Evolutionary conservation across 2,888 invertebrate species (phyloP).

Genomic region (Drosophila meridionalis): DNA sequence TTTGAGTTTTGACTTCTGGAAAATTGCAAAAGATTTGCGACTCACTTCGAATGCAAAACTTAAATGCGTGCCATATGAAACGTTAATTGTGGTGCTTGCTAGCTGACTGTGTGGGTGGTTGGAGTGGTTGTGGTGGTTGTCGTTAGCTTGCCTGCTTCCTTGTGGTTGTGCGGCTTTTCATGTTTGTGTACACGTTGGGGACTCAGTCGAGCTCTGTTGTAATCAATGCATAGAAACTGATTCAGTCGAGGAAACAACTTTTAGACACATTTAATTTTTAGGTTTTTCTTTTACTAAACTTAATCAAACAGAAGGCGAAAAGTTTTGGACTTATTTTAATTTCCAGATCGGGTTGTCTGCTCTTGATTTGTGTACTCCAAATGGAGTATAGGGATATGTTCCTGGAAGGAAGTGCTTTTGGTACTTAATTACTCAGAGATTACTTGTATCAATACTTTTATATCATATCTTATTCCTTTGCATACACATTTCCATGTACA

Average conservation of each 20-base stretch:
- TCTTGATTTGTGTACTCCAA: neutral
- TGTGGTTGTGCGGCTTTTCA: conserved; percentile 10
- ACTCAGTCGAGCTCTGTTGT: conserved; percentile 19
- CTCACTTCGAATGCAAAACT: conserved; percentile 64
- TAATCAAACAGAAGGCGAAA: neutral
- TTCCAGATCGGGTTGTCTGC: neutral
- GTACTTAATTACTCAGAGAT: too few species aligned
- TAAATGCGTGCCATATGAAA: conserved; percentile 68
- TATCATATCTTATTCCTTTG: too few species aligned
- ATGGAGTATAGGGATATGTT: neutral
- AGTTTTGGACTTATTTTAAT: neutral
- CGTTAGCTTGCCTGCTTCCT: neutral
- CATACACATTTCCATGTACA: too few species aligned
- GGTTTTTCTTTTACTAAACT: neutral
- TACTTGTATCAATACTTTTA: too few species aligned
- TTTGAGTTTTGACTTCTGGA: conserved; percentile 58
- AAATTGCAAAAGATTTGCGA: conserved; percentile 58
- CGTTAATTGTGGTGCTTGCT: conserved; percentile 64
- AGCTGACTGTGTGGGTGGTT: conserved; percentile 1
- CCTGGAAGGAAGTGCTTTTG: too few species aligned
- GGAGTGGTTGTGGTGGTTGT: neutral
- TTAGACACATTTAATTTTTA: neutral
- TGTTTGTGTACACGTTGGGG: conserved; percentile 24
- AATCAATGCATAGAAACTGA: conserved; percentile 8
- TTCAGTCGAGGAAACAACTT: neutral